These are phyloP conservation scores for Leguminivora glycinivorella DNA, from an alignment of 1,140 invertebrate genomes.

Conservation along the genomic window DNA sequence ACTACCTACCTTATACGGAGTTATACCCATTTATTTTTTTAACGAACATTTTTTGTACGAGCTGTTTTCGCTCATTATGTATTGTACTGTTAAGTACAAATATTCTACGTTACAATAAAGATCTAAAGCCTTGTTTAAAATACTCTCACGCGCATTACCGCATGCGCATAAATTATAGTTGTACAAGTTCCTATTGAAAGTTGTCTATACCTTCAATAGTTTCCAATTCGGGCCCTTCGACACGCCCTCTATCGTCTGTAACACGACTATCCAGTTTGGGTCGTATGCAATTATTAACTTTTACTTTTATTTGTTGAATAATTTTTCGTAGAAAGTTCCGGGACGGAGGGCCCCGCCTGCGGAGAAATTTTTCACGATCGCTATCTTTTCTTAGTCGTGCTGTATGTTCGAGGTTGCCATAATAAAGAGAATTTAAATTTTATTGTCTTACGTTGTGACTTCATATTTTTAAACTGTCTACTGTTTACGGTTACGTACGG, in stretches of 20 bases:
- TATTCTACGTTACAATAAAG: neutral
- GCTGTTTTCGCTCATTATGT: too few relatives aligned
- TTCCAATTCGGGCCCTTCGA: constrained; percentile 30
- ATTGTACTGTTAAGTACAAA: too few relatives aligned
- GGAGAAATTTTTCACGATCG: constrained; percentile 36
- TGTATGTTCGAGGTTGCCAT: neutral
- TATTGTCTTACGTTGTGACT: neutral
- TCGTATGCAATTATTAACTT: constrained; percentile 44
- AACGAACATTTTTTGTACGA: too few relatives aligned
- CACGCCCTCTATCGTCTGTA: constrained; percentile 25
- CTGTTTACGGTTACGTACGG: neutral
- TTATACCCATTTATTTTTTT: too few relatives aligned
- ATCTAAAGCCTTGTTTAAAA: neutral
- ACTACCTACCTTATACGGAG: too few relatives aligned
- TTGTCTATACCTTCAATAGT: neutral
- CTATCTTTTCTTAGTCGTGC: constrained; percentile 7
- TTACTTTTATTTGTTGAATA: constrained; percentile 42
- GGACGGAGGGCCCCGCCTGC: constrained; percentile 30
- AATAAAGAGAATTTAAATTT: neutral
- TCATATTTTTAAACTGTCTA: neutral
- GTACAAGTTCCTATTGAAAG: constrained; percentile 16
- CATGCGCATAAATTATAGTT: constrained; percentile 11
- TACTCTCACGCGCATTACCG: constrained; percentile 18
- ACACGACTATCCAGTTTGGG: constrained; percentile 29
- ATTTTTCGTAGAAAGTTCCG: constrained; percentile 39